Conservation (phyloP, 2,797 vertebrate species). For the Xenops minutus region DNA sequence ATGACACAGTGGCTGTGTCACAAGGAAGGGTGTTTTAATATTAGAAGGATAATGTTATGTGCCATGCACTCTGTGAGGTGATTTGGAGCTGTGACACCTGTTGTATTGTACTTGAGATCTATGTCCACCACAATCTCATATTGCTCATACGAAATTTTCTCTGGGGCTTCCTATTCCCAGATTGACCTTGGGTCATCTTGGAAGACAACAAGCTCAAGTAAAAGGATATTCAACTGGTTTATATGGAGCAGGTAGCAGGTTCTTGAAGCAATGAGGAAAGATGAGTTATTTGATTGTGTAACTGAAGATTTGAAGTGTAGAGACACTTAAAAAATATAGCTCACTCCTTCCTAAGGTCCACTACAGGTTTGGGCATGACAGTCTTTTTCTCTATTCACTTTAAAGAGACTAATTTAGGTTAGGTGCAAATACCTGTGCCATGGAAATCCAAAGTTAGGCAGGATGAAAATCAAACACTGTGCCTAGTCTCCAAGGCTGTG, state of each 20-base stretch:
- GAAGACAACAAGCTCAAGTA: background rate
- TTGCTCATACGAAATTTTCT: background rate
- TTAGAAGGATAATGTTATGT: background rate
- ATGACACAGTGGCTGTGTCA: rapidly evolving
- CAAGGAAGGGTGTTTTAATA: background rate
- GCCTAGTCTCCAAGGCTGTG: background rate
- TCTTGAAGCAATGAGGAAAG: background rate
- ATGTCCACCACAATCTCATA: background rate
- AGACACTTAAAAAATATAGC: background rate
- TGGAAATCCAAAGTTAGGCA: background rate
- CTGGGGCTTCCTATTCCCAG: background rate
- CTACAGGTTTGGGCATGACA: background rate
- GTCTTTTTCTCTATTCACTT: background rate
- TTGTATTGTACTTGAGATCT: background rate
- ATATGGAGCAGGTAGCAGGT: background rate
- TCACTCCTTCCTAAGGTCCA: background rate
- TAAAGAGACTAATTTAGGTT: background rate
- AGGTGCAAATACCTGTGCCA: background rate
- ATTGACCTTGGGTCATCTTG: background rate
- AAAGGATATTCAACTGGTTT: background rate
- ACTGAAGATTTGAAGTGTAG: background rate
- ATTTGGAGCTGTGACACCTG: background rate
- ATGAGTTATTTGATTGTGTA: background rate
- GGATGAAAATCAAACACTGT: background rate
- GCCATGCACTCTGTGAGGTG: background rate